Conservation (phyloP, 2,888 invertebrate species). For the Drosophila prolongata region DNA sequence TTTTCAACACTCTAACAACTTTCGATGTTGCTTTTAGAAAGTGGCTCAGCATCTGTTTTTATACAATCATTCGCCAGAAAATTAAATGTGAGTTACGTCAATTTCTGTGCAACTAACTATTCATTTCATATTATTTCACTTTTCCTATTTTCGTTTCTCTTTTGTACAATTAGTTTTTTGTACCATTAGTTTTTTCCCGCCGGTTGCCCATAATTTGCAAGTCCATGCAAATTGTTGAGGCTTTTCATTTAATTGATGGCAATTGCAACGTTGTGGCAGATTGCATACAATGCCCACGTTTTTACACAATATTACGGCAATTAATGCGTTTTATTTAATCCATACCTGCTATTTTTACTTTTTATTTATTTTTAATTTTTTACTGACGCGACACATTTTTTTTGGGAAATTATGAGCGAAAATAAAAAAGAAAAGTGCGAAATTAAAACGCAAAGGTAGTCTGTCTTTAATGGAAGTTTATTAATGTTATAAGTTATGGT, state of each 20-base stretch:
- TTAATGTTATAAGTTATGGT: too few species aligned
- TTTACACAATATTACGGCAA: slow-evolving; percentile 42
- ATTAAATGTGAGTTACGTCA: slow-evolving; percentile 61
- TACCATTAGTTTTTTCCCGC: slow-evolving; percentile 24
- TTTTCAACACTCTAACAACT: slow-evolving; percentile 39
- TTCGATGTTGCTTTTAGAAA: slow-evolving; percentile 65
- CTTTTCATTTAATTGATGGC: slow-evolving; percentile 49
- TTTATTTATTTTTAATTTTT: slow-evolving; percentile 9
- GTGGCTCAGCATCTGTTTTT: slow-evolving; percentile 31
- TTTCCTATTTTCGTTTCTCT: slow-evolving; percentile 35
- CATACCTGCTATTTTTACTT: neutral
- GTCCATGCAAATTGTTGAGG: slow-evolving; percentile 55
- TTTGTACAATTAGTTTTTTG: slow-evolving; percentile 12
- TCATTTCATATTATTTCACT: slow-evolving; percentile 26
- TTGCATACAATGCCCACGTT: slow-evolving; percentile 46
- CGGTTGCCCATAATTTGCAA: slow-evolving; percentile 57
- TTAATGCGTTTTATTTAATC: slow-evolving; percentile 20
- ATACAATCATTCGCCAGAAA: slow-evolving; percentile 58
- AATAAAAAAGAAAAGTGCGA: neutral
- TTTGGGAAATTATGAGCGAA: neutral
- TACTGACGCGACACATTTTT: slow-evolving; percentile 8
- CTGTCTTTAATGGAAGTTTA: too few species aligned
- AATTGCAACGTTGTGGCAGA: slow-evolving; percentile 46
- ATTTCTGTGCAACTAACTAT: slow-evolving; percentile 31
- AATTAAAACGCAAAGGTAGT: too few species aligned